A percentile compares a stretch with the other conserved stretches of the same genome.
These are phyloP conservation scores for Pogonomyrmex californicus DNA, from an alignment of 1,140 invertebrate genomes.

Conservation along the genomic window DNA sequence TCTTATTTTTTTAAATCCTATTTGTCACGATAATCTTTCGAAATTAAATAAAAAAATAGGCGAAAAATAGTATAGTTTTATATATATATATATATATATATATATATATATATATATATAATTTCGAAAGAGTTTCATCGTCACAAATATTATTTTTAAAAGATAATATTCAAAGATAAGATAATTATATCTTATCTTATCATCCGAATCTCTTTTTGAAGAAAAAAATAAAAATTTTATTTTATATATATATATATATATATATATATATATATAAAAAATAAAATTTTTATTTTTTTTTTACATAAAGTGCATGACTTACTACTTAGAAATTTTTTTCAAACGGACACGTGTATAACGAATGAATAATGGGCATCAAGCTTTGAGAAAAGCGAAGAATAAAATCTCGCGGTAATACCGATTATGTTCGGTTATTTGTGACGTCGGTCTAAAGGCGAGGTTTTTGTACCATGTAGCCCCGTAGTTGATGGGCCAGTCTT, in stretches of 20 bases:
- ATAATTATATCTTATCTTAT: too few relatives aligned
- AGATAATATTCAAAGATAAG: too few relatives aligned
- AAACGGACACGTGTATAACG: not conserved
- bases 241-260: too few relatives aligned
- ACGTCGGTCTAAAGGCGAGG: constrained; percentile 72
- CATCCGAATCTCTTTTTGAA: too few relatives aligned
- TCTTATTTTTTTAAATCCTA: not conserved
- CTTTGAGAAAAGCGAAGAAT: constrained; percentile 41
- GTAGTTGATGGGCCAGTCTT: constrained; percentile 91
- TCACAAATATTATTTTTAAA: too few relatives aligned
- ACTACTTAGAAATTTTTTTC: not conserved
- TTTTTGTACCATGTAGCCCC: constrained; percentile 91
- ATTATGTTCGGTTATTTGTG: constrained; percentile 65
- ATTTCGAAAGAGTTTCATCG: too few relatives aligned
- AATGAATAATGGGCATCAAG: not conserved
- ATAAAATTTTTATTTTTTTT: not conserved
- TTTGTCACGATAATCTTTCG: not conserved
- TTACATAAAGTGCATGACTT: not conserved
- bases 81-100: too few relatives aligned
- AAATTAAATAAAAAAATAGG: constrained; percentile 3
- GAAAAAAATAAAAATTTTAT: too few relatives aligned
- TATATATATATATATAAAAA: not conserved
- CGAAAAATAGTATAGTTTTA: too few relatives aligned
- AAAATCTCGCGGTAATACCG: constrained; percentile 70
- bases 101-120: too few relatives aligned